Conservation (phyloP, 1,140 invertebrate species). For the Pseudomyrmex concolor region DNA sequence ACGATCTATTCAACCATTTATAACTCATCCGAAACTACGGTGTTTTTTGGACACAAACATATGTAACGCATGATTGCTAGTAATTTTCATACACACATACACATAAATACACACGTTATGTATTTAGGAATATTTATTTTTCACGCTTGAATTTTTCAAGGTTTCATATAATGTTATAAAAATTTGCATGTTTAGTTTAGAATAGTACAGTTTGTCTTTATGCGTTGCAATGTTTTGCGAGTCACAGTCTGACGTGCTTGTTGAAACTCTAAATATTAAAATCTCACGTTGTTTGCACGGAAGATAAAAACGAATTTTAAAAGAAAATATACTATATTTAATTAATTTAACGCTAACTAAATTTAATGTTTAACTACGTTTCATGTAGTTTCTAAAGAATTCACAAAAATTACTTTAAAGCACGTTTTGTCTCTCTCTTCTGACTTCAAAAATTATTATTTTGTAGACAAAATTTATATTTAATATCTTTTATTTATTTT, state of each 20-base stretch:
- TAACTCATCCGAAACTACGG: conserved; percentile 2
- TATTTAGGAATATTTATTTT: not conserved
- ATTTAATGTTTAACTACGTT: no score
- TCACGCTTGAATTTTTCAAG: not conserved
- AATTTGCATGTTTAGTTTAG: not conserved
- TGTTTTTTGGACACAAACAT: not conserved
- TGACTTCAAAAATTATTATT: no score
- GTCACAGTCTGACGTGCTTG: no score
- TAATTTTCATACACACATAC: not conserved
- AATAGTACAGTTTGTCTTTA: not conserved
- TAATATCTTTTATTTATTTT: not conserved
- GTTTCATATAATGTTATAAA: not conserved
- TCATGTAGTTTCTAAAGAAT: no score
- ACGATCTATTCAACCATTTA: conserved; percentile 27
- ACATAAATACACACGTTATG: not conserved
- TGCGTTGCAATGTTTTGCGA: not conserved
- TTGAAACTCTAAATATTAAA: no score
- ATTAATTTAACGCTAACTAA: no score
- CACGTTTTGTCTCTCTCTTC: no score
- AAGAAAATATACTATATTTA: no score
- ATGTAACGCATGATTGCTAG: not conserved
- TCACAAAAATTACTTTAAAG: no score
- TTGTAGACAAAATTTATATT: no score
- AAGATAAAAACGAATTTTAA: no score
- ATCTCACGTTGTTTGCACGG: no score